Evolutionary conservation across 2,113 vertebrate species (phyloP).

Genomic region (Hippolais icterina): DNA sequence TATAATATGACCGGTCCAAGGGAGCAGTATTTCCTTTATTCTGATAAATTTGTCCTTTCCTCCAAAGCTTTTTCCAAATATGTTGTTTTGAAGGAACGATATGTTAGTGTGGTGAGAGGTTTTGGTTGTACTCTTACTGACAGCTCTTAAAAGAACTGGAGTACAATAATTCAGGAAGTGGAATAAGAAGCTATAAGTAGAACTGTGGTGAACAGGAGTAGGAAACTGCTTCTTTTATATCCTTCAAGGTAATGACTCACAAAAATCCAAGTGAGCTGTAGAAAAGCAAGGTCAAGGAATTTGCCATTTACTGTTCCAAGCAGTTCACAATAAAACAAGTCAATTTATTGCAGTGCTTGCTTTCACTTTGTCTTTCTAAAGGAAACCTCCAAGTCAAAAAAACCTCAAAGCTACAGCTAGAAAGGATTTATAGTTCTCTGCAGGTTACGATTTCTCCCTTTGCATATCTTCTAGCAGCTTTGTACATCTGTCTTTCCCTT

Average conservation of each 20-base stretch:
- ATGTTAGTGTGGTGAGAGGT: not conserved
- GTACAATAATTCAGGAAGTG: not conserved
- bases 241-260: not conserved
- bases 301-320: slow-evolving; percentile 1
- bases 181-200: not conserved
- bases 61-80: not conserved
- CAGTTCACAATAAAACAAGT: not conserved
- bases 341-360: not conserved
- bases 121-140: not conserved
- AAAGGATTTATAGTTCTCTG: not conserved
- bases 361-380: not conserved
- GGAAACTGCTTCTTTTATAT: not conserved
- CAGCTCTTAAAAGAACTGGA: not conserved
- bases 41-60: not conserved
- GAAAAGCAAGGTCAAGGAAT: not conserved
- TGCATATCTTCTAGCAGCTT: not conserved
- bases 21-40: not conserved
- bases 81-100: not conserved
- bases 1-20: not conserved
- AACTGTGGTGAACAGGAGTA: not conserved
- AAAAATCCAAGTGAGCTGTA: not conserved
- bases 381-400: not conserved
- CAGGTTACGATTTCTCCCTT: not conserved
- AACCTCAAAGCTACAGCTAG: not conserved
- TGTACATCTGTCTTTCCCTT: not conserved